Base-by-base conservation (phyloP, 2,797 vertebrate genomes). In the Galagoides demidoff region DNA sequence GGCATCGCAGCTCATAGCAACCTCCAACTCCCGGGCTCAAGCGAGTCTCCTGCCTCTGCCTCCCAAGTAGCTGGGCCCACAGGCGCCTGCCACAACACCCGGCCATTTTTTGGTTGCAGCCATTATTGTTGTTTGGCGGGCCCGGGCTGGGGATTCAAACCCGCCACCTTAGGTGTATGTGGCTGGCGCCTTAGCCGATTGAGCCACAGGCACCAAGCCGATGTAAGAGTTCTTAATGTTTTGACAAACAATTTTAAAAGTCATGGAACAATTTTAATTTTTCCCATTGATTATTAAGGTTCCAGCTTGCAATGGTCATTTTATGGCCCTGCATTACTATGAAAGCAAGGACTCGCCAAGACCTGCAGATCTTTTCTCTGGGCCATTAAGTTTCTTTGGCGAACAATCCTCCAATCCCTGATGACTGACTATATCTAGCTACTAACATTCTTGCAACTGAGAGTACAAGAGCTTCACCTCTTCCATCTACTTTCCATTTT, bases 161-260 rank as follows among this genome's bases (percentile, higher is more conserved):
- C n/a, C n/a, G n/a, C n/a, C n/a, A n/a, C n/a, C n/a, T n/a, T n/a
- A n/a, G n/a, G n/a, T n/a, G n/a, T n/a, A n/a, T n/a, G n/a, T n/a
- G n/a, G n/a, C n/a, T n/a, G n/a, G n/a, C n/a, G n/a, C n/a, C n/a
- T n/a, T n/a, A n/a, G n/a, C n/a, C n/a, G n/a, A n/a, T n/a, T n/a
- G n/a, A n/a, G n/a, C n/a, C n/a, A n/a, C n/a, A n/a, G n/a, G n/a
- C n/a, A n/a, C n/a, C n/a, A n/a, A n/a, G n/a, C n/a, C n/a, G 31
- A 76, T 16, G 20, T 95, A 89, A 95, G 49, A 78, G 29, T 45
- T 63, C 59, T 66, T 84, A 59, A 84, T 7, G 1, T 71, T 94
- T 94, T 95, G 79, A 85, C 43, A 74, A 94, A 87, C 84, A 25
- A 71, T 57, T 59, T 13, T 85, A 90, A 95, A 90, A 16, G 43